A percentile compares a stretch with the other conserved stretches of the same genome.
Evolutionary conservation across 2,113 vertebrate species (phyloP).

Genomic region (Phasianus colchicus): DNA sequence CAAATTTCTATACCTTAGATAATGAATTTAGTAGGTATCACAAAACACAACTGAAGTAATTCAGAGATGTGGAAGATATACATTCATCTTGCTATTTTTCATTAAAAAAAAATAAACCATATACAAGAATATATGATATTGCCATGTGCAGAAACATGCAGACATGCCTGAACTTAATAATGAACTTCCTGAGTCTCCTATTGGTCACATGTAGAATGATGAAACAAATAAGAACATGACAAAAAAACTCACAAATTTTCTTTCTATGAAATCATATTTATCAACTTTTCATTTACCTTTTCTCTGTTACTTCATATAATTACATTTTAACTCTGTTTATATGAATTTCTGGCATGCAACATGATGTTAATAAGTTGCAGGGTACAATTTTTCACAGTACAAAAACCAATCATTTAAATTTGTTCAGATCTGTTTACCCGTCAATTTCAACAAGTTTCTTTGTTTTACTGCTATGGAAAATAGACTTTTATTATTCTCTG

Average conservation of each 20-base stretch:
- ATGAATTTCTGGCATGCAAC: not conserved
- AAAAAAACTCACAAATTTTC: not conserved
- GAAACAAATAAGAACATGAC: not conserved
- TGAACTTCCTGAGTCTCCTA: not conserved
- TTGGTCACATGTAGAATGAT: not conserved
- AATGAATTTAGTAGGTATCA: not conserved
- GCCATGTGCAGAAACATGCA: not conserved
- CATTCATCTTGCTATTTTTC: not conserved
- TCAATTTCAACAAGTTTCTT: not conserved
- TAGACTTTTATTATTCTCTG: not conserved
- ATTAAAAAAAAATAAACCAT: not conserved
- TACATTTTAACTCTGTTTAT: not conserved
- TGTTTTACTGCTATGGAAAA: not conserved
- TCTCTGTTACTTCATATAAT: not conserved
- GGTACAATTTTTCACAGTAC: not conserved
- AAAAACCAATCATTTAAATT: not conserved
- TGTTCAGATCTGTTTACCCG: not conserved
- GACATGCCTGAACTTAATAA: not conserved
- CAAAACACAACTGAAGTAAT: conserved; percentile 3
- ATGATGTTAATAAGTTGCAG: not conserved
- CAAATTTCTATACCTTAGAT: not conserved
- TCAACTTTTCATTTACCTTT: not conserved
- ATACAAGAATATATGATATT: not conserved
- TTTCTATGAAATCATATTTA: not conserved
- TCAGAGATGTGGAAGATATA: not conserved